Evolutionary conservation across 2,888 invertebrate species (phyloP).

Genomic region (Sylvicola cinctus): DNA sequence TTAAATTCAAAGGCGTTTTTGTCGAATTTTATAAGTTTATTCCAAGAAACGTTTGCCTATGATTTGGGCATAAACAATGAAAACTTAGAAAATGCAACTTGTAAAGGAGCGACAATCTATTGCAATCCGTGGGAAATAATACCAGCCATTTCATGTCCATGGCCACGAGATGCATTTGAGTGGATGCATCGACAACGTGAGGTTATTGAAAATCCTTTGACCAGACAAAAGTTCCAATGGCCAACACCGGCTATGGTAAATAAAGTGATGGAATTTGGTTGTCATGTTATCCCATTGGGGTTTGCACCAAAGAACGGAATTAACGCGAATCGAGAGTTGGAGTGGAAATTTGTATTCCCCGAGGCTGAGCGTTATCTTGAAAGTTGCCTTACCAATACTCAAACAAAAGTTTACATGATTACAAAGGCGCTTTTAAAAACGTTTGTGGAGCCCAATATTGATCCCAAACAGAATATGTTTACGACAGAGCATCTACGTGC

Average conservation of each 20-base stretch:
- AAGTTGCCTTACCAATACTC: conserved; percentile 45
- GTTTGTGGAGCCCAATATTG: conserved; percentile 42
- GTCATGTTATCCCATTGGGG: conserved; percentile 48
- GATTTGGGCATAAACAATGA: conserved; percentile 34
- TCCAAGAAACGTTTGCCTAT: conserved; percentile 35
- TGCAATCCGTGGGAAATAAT: conserved; percentile 44
- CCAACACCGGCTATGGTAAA: conserved; percentile 44
- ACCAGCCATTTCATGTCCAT: conserved; percentile 46
- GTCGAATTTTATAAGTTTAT: conserved; percentile 43
- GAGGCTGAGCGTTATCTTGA: conserved; percentile 56
- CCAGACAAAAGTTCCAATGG: conserved; percentile 41
- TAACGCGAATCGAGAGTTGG: conserved; percentile 40
- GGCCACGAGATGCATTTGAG: conserved; percentile 50
- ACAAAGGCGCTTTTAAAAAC: conserved; percentile 47
- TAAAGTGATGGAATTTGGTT: conserved; percentile 42
- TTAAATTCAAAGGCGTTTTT: conserved; percentile 46
- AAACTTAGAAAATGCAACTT: conserved; percentile 32
- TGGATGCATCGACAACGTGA: conserved; percentile 41
- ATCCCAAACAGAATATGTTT: conserved; percentile 35
- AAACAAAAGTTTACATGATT: conserved; percentile 48
- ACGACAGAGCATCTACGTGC: conserved; percentile 50
- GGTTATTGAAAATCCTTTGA: conserved; percentile 32
- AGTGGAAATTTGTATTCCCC: conserved; percentile 63
- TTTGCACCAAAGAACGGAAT: conserved; percentile 37
- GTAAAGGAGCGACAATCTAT: conserved; percentile 44